phyloP scores from a whole-genome alignment of 1,140 invertebrate species.

The Achatina immaculata region DNA sequence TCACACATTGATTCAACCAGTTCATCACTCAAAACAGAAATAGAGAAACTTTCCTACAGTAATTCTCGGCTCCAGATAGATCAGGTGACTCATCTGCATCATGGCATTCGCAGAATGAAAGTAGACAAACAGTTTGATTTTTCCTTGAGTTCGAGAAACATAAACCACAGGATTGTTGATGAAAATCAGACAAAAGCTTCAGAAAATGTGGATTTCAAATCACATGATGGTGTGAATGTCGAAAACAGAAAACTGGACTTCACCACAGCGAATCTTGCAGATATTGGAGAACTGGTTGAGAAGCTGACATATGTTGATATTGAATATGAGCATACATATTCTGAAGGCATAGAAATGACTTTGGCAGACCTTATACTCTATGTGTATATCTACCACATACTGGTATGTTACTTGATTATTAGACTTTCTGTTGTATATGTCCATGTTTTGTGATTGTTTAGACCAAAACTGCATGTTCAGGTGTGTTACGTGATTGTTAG shows the following conservation, averaged over 20 bases:
- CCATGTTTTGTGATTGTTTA: neutral
- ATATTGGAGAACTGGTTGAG: slow-evolving; percentile 40
- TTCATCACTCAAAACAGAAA: neutral
- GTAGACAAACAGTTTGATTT: neutral
- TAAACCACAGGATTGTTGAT: neutral
- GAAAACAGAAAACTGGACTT: neutral
- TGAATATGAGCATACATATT: slow-evolving; percentile 78
- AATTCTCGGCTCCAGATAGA: slow-evolving; percentile 5
- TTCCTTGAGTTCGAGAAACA: neutral
- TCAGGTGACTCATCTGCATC: slow-evolving; percentile 5
- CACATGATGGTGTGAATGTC: neutral
- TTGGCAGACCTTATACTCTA: slow-evolving; percentile 87
- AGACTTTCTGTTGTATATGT: neutral
- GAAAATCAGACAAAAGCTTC: neutral
- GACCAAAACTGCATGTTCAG: neutral
- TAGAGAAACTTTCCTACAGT: neutral
- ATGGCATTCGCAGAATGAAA: slow-evolving; percentile 25
- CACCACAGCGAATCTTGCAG: neutral
- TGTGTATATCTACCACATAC: slow-evolving; percentile 79
- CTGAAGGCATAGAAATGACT: slow-evolving; percentile 86
- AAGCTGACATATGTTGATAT: slow-evolving; percentile 53
- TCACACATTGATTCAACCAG: neutral
- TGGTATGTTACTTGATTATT: slow-evolving; percentile 71
- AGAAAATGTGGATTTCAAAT: too few relatives aligned
- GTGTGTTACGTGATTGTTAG: too few relatives aligned